Conservation (phyloP, 2,888 invertebrate genomes). For the Maniola hyperantus region DNA sequence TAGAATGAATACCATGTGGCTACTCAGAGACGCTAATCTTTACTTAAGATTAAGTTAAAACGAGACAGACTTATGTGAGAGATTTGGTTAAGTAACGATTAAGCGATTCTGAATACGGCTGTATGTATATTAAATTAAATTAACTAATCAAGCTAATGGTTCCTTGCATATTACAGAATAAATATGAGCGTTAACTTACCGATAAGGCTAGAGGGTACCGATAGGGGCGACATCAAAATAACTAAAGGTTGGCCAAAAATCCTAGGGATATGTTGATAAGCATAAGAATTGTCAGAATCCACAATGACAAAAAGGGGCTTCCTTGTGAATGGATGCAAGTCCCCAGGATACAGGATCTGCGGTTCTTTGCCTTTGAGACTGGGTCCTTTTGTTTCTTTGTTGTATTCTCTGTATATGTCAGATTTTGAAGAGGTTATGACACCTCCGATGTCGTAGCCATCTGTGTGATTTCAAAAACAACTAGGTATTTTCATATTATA, state of each 20-base stretch:
- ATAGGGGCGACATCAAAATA: constrained; percentile 96
- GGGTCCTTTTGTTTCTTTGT: constrained; percentile 33
- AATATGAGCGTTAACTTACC: constrained; percentile 77
- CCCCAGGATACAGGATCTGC: constrained; percentile 95
- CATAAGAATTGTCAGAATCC: constrained; percentile 97
- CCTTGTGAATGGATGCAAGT: constrained; percentile 95
- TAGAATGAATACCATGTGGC: no score
- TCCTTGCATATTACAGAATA: no score
- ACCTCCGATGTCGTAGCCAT: constrained; percentile 96
- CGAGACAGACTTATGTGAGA: no score
- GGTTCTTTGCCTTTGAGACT: constrained; percentile 81
- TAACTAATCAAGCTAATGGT: no score
- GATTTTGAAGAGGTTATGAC: constrained; percentile 93
- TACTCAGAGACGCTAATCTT: no score
- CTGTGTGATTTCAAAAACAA: constrained; percentile 55
- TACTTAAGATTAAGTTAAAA: no score
- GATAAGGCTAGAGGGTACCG: constrained; percentile 92
- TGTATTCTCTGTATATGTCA: constrained; percentile 82
- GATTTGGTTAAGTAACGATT: no score
- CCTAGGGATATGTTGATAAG: constrained; percentile 93
- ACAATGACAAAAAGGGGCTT: constrained; percentile 96
- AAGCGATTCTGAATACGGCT: no score
- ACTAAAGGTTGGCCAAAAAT: constrained; percentile 97
- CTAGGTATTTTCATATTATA: background rate
- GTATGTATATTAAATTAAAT: no score